Percentiles rank a stretch among this genome's conserved stretches.
These are phyloP conservation scores for Caenorhabditis japonica DNA, from an alignment of 2,888 invertebrate species.

Conservation along the genomic window DNA sequence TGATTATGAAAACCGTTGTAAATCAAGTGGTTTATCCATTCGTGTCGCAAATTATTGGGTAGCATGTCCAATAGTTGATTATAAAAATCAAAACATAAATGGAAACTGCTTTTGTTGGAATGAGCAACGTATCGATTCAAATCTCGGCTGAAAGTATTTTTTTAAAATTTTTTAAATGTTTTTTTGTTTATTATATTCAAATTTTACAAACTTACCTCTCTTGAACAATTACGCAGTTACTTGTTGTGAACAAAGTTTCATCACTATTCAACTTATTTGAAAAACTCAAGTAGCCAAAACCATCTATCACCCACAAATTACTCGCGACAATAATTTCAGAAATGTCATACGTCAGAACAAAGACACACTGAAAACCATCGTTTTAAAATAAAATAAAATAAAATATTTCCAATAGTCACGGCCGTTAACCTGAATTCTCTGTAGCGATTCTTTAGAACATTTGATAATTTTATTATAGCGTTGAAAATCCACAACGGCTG, in stretches of 20 bases:
- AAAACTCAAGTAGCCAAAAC: slow-evolving; percentile 56
- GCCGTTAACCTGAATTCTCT: slow-evolving; percentile 22
- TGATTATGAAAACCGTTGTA: slow-evolving; percentile 50
- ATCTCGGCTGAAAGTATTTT: not conserved
- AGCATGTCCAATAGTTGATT: slow-evolving; percentile 39
- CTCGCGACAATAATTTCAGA: slow-evolving; percentile 44
- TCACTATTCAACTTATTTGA: slow-evolving; percentile 8
- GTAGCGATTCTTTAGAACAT: slow-evolving; percentile 13
- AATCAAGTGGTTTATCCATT: slow-evolving; percentile 46
- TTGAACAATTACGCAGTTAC: slow-evolving; percentile 18
- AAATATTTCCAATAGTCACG: too few species aligned
- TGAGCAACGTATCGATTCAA: slow-evolving; percentile 42
- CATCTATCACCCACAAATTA: slow-evolving; percentile 57
- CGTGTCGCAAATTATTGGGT: slow-evolving; percentile 14
- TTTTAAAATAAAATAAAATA: too few species aligned
- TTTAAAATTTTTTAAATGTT: not conserved
- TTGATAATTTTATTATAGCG: slow-evolving; percentile 53
- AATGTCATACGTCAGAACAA: slow-evolving; percentile 55
- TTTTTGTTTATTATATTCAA: not conserved
- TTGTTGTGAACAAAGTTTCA: too few species aligned
- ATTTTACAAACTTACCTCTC: slow-evolving; percentile 19
- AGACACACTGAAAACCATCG: slow-evolving; percentile 43
- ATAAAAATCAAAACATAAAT: slow-evolving; percentile 41
- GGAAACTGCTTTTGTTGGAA: slow-evolving; percentile 29
- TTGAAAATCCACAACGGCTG: slow-evolving; percentile 55